These are phyloP conservation scores for Camponotus vicinus DNA, from an alignment of 1,140 invertebrate genomes.

Conservation along the genomic window DNA sequence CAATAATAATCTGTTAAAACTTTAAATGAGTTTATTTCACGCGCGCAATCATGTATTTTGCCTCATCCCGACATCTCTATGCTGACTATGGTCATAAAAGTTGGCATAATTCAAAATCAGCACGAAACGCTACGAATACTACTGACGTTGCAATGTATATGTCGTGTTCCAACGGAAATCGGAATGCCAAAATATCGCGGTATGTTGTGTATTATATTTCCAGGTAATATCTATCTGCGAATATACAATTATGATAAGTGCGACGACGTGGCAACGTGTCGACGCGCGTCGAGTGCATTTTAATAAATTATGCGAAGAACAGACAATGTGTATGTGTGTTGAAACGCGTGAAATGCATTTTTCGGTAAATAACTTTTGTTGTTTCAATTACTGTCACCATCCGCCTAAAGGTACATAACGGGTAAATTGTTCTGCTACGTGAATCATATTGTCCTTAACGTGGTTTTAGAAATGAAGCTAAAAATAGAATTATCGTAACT, in stretches of 20 bases:
- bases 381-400: neutral
- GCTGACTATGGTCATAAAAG: slow-evolving; percentile 34
- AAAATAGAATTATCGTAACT: neutral
- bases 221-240: slow-evolving; percentile 32
- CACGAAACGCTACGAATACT: neutral
- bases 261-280: neutral
- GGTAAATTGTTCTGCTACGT: neutral
- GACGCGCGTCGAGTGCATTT: slow-evolving; percentile 57
- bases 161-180: slow-evolving; percentile 21
- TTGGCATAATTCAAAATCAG: slow-evolving; percentile 50
- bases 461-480: neutral
- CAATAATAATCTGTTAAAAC: neutral
- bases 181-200: slow-evolving; percentile 29
- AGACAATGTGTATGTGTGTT: neutral
- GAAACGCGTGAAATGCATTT: neutral
- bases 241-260: slow-evolving; percentile 30
- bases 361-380: neutral
- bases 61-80: neutral
- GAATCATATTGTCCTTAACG: neutral
- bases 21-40: slow-evolving; percentile 32
- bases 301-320: slow-evolving; percentile 55
- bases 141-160: slow-evolving; percentile 5
- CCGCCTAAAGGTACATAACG: neutral
- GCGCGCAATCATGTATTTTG: neutral
- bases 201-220: slow-evolving; percentile 34